Evolutionary conservation across 2,797 vertebrate genomes (phyloP).

Genomic region (Galaxias olidus): DNA sequence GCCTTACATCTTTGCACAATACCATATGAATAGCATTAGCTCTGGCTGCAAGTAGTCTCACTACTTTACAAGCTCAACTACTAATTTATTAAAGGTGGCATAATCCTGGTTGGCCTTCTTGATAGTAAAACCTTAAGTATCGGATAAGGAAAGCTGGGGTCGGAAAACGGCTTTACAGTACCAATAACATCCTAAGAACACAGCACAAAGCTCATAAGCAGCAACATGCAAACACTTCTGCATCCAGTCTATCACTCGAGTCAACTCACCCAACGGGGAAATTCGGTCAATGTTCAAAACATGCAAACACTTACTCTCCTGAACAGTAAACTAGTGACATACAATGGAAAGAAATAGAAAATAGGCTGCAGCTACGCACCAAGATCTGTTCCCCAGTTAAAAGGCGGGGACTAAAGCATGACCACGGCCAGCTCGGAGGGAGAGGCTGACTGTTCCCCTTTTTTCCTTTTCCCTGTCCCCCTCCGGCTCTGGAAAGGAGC

Average conservation of each 20-base stretch:
- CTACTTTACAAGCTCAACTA: too few relatives aligned
- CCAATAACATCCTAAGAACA: too few relatives aligned
- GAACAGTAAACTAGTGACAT: not conserved
- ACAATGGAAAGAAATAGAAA: not conserved
- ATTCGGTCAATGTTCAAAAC: not conserved
- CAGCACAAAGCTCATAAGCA: too few relatives aligned
- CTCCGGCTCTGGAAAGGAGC: conserved; percentile 39
- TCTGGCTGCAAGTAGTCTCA: too few relatives aligned
- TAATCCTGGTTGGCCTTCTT: too few relatives aligned
- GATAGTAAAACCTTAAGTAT: too few relatives aligned
- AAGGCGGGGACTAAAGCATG: conserved; percentile 11
- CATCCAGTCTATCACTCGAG: not conserved
- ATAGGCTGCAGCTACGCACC: conserved; percentile 2
- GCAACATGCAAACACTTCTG: not conserved
- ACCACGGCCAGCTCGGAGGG: not conserved
- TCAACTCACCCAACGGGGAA: not conserved
- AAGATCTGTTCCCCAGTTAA: conserved; percentile 2
- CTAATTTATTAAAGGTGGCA: too few relatives aligned
- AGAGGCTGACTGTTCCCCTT: conserved; percentile 11
- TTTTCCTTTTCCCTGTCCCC: not conserved
- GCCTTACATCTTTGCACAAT: too few relatives aligned
- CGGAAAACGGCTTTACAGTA: too few relatives aligned
- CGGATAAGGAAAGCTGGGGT: too few relatives aligned
- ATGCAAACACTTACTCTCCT: not conserved
- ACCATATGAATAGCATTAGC: too few relatives aligned